Conservation (phyloP, 2,113 vertebrate genomes). For the Stercorarius parasiticus region DNA sequence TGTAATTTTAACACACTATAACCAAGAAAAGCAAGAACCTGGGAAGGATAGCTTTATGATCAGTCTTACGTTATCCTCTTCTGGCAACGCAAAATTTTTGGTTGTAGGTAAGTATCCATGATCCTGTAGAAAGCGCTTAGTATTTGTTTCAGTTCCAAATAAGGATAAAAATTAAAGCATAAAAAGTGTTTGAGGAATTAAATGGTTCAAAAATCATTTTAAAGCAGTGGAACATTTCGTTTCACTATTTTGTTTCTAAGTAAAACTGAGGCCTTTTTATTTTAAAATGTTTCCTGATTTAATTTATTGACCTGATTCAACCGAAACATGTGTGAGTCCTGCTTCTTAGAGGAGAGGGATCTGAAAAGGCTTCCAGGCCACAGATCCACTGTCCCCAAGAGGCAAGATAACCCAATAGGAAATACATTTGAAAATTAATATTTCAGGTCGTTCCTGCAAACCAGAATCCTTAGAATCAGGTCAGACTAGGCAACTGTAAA, state of each 20-base stretch:
- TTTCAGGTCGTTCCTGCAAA: background rate
- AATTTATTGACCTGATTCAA: background rate
- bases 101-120: background rate
- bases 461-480: background rate
- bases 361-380: background rate
- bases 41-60: background rate
- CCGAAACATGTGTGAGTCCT: background rate
- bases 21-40: background rate
- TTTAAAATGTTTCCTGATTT: background rate
- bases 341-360: background rate
- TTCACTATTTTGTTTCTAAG: background rate
- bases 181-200: background rate
- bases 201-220: background rate
- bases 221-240: background rate
- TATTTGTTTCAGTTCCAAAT: background rate
- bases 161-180: background rate
- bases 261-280: background rate
- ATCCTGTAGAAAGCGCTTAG: background rate
- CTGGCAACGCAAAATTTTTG: background rate
- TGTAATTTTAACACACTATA: background rate
- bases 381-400: background rate
- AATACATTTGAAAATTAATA: background rate
- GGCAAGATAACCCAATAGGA: background rate
- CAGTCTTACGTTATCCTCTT: background rate
- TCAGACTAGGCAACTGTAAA: background rate